A percentile compares a stretch with the other conserved stretches of the same genome.
phyloP scores from a whole-genome alignment of 2,113 vertebrate genomes.

The Prochilodus magdalenae region DNA sequence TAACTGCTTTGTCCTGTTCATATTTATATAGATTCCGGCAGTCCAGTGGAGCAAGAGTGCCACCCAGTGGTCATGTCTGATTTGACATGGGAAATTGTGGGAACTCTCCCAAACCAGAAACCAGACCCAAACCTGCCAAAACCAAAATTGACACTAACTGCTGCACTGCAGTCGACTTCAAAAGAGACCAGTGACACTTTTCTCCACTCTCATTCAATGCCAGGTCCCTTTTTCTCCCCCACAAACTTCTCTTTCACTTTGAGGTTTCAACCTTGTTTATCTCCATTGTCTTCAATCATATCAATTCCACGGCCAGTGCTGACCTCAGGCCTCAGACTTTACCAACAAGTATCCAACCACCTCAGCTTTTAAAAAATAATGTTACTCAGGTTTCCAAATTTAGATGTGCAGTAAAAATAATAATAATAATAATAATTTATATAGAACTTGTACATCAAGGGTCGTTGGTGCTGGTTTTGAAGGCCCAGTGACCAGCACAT shows the following conservation, averaged over 20 bases:
- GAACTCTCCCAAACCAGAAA: not conserved
- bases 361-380: too few relatives aligned
- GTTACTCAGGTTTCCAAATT: too few relatives aligned
- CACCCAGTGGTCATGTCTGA: slow-evolving; percentile 46
- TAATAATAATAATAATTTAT: too few relatives aligned
- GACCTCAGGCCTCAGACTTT: not conserved
- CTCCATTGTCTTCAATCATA: too few relatives aligned
- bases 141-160: not conserved
- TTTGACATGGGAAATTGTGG: too few relatives aligned
- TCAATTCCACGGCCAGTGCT: not conserved
- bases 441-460: too few relatives aligned
- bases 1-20: not conserved
- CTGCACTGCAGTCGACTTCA: not conserved
- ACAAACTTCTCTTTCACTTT: not conserved
- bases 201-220: not conserved
- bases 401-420: not conserved
- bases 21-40: too few relatives aligned
- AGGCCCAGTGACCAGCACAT: too few relatives aligned
- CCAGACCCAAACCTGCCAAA: not conserved
- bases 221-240: not conserved
- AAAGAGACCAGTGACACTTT: not conserved
- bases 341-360: not conserved
- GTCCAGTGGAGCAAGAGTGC: slow-evolving; percentile 47
- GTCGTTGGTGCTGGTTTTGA: too few relatives aligned
- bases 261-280: not conserved